Evolutionary conservation across 1,140 invertebrate genomes (phyloP), one percentile per base, ranked within the genome.

Genomic region (Kradibia gibbosae): DNA sequence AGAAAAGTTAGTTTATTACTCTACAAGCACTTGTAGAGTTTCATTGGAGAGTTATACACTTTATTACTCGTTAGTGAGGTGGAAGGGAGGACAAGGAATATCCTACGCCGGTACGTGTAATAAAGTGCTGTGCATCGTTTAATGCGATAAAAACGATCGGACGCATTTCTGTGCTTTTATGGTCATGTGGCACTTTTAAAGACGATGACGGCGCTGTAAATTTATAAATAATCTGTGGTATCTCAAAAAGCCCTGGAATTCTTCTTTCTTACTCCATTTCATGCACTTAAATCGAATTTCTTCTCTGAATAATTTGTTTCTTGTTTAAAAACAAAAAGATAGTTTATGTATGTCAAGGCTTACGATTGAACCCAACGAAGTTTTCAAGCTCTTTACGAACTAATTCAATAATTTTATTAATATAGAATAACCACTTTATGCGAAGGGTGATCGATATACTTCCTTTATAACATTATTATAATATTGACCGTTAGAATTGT

Each of bases 1-100:
- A 25, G 25, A 42, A 45, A 25, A 45, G 42, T 22, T n/a, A 55
- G 60, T 78, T 78, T 78, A 65, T 20, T 39, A 60, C 57, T 50
- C 28, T 55, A 50, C 62, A 71, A 78, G 67, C 77, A 78, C 77
- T 78, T 78, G 77, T 78, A 50, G 77, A 70, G 77, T 71, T 71
- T 71, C 62, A 78, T 78, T 53, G 60, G 36, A 36, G 34, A 70
- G 60, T 13, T 42, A 77, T 77, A 65, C n/a, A 77, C 25, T 77
- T 77, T 77, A 45, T 77, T 62, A 48, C 39, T 28, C 31, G 72
- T 15, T 3, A 28, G 25, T 48, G 45, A 15, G 15, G 7, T 15
- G 22, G 25, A 28, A 57, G 55, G 25, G 34, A n/a, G 62, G n/a
- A 5, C 5, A 25, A 48, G 13, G 36, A n/a, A n/a, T n/a, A n/a